These are phyloP conservation scores for Myathropa florea DNA, from an alignment of 2,888 invertebrate genomes.

Conservation along the genomic window DNA sequence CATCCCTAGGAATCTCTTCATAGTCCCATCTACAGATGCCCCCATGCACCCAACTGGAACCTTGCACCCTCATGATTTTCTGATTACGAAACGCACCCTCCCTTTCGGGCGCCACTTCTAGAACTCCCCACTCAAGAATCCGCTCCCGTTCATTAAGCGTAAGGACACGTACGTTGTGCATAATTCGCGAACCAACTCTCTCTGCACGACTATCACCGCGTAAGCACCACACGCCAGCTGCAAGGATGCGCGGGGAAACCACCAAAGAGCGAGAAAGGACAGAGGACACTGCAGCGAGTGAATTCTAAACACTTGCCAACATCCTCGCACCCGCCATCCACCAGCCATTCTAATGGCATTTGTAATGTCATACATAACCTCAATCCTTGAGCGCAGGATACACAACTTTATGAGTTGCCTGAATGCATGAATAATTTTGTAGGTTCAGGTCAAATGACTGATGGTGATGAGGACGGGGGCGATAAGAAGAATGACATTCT, in stretches of 20 bases:
- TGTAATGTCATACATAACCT: constrained; percentile 61
- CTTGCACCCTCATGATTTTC: no score
- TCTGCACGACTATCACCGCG: constrained; percentile 24
- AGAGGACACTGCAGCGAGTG: background rate
- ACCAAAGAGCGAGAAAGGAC: background rate
- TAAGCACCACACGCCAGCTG: background rate
- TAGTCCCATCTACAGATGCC: no score
- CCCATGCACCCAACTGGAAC: no score
- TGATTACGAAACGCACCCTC: background rate
- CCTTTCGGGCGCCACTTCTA: background rate
- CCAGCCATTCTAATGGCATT: constrained; percentile 38
- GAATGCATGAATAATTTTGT: constrained; percentile 66
- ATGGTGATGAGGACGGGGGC: constrained; percentile 49
- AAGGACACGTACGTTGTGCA: background rate
- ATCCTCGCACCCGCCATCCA: background rate
- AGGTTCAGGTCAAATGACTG: constrained; percentile 45
- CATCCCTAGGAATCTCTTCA: background rate
- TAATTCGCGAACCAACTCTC: constrained; percentile 2
- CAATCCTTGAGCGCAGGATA: constrained; percentile 50
- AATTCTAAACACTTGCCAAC: constrained; percentile 37
- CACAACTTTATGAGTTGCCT: constrained; percentile 37
- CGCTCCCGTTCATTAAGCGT: constrained; percentile 19
- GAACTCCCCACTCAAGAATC: background rate
- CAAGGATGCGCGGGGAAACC: background rate
- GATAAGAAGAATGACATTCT: constrained; percentile 58